Conservation (phyloP, 2,113 vertebrate species). For the Periophthalmus modestus region DNA sequence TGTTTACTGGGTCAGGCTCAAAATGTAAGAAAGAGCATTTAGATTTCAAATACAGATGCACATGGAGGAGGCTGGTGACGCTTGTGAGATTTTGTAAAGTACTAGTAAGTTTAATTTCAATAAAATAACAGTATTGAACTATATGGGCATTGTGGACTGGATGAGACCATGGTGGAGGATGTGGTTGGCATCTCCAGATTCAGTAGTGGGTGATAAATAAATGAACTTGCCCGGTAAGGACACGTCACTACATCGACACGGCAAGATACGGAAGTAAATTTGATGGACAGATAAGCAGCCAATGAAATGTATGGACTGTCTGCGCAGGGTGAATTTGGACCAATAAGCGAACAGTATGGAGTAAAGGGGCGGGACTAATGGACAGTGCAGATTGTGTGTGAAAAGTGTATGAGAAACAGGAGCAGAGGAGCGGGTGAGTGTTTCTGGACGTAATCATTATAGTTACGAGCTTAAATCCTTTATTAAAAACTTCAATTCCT, state of each 20-base stretch:
- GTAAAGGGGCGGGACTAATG: slow-evolving; percentile 51
- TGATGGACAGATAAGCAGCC: slow-evolving; percentile 51
- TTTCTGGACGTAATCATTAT: slow-evolving; percentile 41
- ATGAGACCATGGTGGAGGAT: background rate
- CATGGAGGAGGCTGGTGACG: slow-evolving; percentile 32
- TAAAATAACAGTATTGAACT: slow-evolving; percentile 71
- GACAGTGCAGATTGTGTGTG: slow-evolving; percentile 57
- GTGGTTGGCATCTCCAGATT: slow-evolving; percentile 13
- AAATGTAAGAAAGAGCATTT: background rate
- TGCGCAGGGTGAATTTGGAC: slow-evolving; percentile 1
- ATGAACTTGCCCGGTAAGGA: slow-evolving; percentile 59
- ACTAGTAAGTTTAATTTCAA: slow-evolving; percentile 70
- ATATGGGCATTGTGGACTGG: slow-evolving; percentile 13
- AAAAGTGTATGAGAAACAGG: slow-evolving; percentile 61
- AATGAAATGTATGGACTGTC: slow-evolving; percentile 41
- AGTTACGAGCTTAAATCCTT: background rate
- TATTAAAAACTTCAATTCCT: background rate
- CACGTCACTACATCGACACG: slow-evolving; percentile 76
- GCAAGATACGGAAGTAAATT: slow-evolving; percentile 12
- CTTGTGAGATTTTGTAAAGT: slow-evolving; percentile 77
- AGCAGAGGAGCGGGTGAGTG: slow-evolving; percentile 70
- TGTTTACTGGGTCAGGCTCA: background rate
- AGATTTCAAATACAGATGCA: slow-evolving; percentile 49
- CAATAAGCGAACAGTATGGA: slow-evolving; percentile 52
- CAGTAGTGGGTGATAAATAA: slow-evolving; percentile 33